Base-by-base conservation (phyloP, 2,113 vertebrate genomes). In the Galbula dea region DNA sequence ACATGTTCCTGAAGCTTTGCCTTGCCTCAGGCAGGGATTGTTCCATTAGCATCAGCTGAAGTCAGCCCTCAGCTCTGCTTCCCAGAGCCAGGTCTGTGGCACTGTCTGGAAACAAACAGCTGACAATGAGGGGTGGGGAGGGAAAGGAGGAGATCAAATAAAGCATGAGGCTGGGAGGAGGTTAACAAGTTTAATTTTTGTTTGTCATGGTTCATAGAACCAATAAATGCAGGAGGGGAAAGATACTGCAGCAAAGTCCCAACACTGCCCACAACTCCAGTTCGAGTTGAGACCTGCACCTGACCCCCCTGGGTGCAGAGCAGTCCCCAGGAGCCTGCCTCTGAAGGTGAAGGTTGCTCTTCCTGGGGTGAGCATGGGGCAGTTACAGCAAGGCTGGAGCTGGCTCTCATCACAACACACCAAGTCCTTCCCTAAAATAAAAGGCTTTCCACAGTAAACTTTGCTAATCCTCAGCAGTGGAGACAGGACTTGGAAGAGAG, bases 141-240 rank as follows among this genome's bases (percentile, higher is more conserved):
- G 12, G 3, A 11, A 49, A 8, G 7, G 22, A 3, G 8, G 13
- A 9, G 2, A 83, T 10, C 11, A 79, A 30, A 37, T n/a, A 29
- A 37, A 6, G 2, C 29, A 13, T 0, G 1, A 90, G 66, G 17
- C 74, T 54, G 26, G 4, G 11, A 76, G 93, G 77, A 91, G 76
- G 86, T 97, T 95, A 95, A 78, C 90, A 72, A 96, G 79, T 98
- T 98, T 98, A 97, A 97, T 98, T 97, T 96, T 26, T 49, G 88
- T n/a, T n/a, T 75, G 88, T 83, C 46, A 14, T 91, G 98, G 98
- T 98, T 98, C 98, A 97, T 77, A 98, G 98, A 98, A 98, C 98
- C 98, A 97, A 91, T 97, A 98, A 95, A 95, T 87, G 80, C 86
- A 84, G 54, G 73, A 68, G 88, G 95, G 93, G 55, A 94, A 97